Percentiles rank a stretch among this genome's conserved stretches.
phyloP scores from a whole-genome alignment of 2,113 vertebrate species.

The Axis porcinus region DNA sequence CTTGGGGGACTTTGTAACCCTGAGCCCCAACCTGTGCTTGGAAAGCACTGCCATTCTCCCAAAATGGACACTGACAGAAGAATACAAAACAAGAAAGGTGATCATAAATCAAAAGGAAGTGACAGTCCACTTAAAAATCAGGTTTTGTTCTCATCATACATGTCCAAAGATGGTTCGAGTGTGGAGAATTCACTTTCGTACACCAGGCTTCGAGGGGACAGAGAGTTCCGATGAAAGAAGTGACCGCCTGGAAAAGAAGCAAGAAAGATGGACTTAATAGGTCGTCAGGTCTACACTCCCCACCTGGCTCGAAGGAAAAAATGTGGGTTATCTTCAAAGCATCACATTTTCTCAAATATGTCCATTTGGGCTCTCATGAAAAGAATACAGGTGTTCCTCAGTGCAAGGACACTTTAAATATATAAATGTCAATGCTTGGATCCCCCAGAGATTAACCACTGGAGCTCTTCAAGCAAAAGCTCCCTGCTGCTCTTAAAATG shows the following conservation, averaged over 20 bases:
- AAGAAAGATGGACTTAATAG: constrained; percentile 52
- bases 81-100: constrained; percentile 82
- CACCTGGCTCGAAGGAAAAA: neutral
- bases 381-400: neutral
- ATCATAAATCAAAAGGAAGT: constrained; percentile 78
- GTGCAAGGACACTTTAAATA: neutral
- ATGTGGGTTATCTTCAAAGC: neutral
- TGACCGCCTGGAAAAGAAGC: constrained; percentile 84
- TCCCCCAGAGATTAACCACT: neutral
- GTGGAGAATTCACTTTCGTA: constrained; percentile 94
- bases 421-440: neutral
- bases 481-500: neutral
- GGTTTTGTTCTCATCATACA: constrained; percentile 96
- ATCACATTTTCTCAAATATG: neutral
- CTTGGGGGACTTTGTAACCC: constrained; percentile 67
- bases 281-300: neutral
- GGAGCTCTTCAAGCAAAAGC: neutral
- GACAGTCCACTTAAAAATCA: constrained; percentile 81
- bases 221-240: constrained; percentile 91
- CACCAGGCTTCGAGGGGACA: constrained; percentile 89
- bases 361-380: neutral
- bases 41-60: constrained; percentile 80
- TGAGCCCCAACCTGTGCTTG: constrained; percentile 71
- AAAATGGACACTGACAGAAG: constrained; percentile 81
- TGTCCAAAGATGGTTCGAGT: constrained; percentile 91